Conservation (phyloP, 1,140 invertebrate genomes). For the Himalopsyche phryganea region DNA sequence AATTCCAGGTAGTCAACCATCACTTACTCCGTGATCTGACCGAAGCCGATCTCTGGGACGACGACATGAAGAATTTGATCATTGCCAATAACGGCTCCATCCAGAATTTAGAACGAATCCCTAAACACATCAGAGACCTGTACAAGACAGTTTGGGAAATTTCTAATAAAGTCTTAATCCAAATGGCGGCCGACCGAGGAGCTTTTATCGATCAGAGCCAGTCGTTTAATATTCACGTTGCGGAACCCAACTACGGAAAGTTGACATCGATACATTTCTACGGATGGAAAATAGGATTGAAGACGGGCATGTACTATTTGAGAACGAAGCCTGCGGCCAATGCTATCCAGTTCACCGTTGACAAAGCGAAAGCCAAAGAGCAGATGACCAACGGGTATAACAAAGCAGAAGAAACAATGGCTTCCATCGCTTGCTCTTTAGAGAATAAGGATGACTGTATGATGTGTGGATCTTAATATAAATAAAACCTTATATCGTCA, state of each 20-base stretch:
- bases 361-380: constrained; percentile 73
- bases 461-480: constrained; percentile 65
- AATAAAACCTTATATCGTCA: too few relatives aligned
- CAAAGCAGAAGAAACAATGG: constrained; percentile 51
- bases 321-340: constrained; percentile 94
- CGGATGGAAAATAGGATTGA: constrained; percentile 93
- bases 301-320: constrained; percentile 99
- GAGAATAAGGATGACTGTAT: constrained; percentile 90
- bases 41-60: constrained; percentile 87
- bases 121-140: constrained; percentile 82
- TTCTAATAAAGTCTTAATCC: constrained; percentile 86
- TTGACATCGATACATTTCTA: constrained; percentile 98
- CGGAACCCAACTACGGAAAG: constrained; percentile 89
- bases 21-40: constrained; percentile 93
- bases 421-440: constrained; percentile 80
- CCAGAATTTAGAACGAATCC: constrained; percentile 86
- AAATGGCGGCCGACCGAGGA: constrained; percentile 97
- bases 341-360: constrained; percentile 97
- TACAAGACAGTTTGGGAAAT: constrained; percentile 99
- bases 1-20: constrained; percentile 92
- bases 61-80: constrained; percentile 94
- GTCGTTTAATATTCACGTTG: constrained; percentile 95
- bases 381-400: constrained; percentile 35
- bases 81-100: constrained; percentile 91
- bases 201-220: constrained; percentile 99